Evolutionary conservation across 2,113 vertebrate genomes (phyloP).

Genomic region (Sterrhoptilus dennistouni): DNA sequence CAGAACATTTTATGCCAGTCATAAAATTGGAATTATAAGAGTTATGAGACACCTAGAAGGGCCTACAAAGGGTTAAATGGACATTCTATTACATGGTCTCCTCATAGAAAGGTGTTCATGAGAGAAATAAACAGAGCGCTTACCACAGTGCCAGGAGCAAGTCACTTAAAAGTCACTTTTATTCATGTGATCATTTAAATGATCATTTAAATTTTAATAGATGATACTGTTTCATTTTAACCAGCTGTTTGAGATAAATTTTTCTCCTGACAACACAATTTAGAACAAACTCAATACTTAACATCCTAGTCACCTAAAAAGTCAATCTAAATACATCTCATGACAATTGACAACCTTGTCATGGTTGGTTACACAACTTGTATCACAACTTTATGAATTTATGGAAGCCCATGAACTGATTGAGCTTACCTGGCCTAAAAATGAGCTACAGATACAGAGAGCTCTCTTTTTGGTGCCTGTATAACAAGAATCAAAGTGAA

Average conservation of each 20-base stretch:
- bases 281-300: slow-evolving; percentile 17
- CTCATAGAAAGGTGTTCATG: not conserved
- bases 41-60: not conserved
- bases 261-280: slow-evolving; percentile 18
- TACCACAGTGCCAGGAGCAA: not conserved
- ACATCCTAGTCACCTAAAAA: slow-evolving; percentile 1
- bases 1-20: not conserved
- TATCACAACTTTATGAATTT: not conserved
- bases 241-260: slow-evolving; percentile 19
- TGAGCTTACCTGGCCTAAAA: not conserved
- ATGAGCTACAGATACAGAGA: not conserved
- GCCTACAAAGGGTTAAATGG: slow-evolving; percentile 19
- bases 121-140: slow-evolving; percentile 7
- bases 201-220: not conserved
- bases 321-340: slow-evolving; percentile 42
- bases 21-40: not conserved
- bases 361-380: slow-evolving; percentile 51
- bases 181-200: slow-evolving; percentile 49
- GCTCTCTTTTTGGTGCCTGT: not conserved
- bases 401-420: not conserved
- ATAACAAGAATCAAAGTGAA: not conserved
- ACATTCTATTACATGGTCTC: not conserved
- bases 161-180: slow-evolving; percentile 38
- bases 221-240: slow-evolving; percentile 2
- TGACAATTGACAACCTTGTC: slow-evolving; percentile 40